phyloP scores from a whole-genome alignment of 1,140 invertebrate species.

The Harpegnathos saltator region DNA sequence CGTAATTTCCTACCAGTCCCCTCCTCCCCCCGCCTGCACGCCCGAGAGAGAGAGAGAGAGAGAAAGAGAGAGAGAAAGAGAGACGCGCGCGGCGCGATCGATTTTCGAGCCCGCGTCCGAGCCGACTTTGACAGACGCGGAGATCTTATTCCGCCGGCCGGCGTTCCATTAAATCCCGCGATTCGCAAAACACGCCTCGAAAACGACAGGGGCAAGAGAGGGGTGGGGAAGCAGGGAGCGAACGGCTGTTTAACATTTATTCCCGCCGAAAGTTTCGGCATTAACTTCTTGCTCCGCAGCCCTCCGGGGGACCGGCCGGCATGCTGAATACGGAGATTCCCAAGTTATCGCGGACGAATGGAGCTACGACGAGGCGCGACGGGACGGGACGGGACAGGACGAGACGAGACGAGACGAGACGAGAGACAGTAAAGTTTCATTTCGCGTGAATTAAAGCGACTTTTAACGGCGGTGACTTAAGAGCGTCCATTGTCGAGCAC shows the following conservation, averaged over 20 bases:
- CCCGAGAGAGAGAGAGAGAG: too few species aligned
- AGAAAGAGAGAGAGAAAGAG: too few species aligned
- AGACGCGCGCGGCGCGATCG: background rate
- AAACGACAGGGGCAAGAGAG: too few species aligned
- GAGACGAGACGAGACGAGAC: background rate
- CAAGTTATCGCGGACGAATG: constrained; percentile 61
- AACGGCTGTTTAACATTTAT: constrained; percentile 30
- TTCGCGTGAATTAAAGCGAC: constrained; percentile 57
- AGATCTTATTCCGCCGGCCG: constrained; percentile 9
- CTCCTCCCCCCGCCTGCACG: too few species aligned
- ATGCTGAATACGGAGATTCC: constrained; percentile 31
- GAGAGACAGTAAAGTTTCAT: constrained; percentile 64
- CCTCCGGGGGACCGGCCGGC: background rate
- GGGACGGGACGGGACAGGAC: too few species aligned
- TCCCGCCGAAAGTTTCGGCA: constrained; percentile 38
- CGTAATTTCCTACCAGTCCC: constrained; percentile 46
- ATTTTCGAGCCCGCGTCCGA: constrained; percentile 1
- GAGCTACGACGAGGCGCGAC: constrained; percentile 44
- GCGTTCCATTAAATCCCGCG: background rate
- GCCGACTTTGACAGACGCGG: constrained; percentile 13
- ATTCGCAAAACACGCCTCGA: background rate
- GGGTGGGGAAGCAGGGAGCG: too few species aligned
- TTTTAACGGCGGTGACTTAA: constrained; percentile 63
- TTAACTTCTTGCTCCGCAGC: constrained; percentile 40
- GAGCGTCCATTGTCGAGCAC: constrained; percentile 65